Evolutionary conservation across 2,113 vertebrate genomes (phyloP), one percentile per base, ranked within the genome.

Genomic region (Sapayoa aenigma): DNA sequence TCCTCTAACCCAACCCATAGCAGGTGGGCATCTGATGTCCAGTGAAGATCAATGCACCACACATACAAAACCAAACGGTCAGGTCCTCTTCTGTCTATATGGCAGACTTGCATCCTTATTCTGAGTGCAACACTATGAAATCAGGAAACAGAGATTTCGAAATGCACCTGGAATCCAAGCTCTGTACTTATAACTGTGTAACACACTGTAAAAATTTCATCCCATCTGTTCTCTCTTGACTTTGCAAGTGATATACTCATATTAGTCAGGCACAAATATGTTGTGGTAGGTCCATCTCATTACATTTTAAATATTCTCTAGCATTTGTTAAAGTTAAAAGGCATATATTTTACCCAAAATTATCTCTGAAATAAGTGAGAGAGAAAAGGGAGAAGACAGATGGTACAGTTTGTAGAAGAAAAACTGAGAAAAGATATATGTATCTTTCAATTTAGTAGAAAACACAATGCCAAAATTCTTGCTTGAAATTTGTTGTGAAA

Each of bases 381-480:
- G 72, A 60, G n/a, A 75, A 81, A 71, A 11, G 17, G 18, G n/a
- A 71, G 56, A 83, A 95, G 77, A 94, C 78, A 97, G 91, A 97
- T 95, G 75, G 94, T 55, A 95, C 21, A 58, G 4, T 84, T 86
- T 93, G 73, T 77, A 93, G 88, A 93, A 97, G 23, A 39, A 96
- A 96, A 97, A 42, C 76, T 96, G 96, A 96, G 80, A 97, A 97
- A 93, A 80, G 0, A 78, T 75, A 84, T 59, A 73, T 96, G 63
- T 82, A 93, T 95, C 50, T 93, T 96, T 97, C 74, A 92, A 47
- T 80, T 94, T 92, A 92, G 73, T 91, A 80, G 78, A 79, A 93
- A 96, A 71, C 5, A 72, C 11, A 76, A 90, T 82, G 85, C 87
- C 79, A 97, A 90, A 97, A 97, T 93, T 97, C 62, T 95, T 96